phyloP scores from a whole-genome alignment of 1,140 invertebrate species.

The Eupristina koningsbergeri region DNA sequence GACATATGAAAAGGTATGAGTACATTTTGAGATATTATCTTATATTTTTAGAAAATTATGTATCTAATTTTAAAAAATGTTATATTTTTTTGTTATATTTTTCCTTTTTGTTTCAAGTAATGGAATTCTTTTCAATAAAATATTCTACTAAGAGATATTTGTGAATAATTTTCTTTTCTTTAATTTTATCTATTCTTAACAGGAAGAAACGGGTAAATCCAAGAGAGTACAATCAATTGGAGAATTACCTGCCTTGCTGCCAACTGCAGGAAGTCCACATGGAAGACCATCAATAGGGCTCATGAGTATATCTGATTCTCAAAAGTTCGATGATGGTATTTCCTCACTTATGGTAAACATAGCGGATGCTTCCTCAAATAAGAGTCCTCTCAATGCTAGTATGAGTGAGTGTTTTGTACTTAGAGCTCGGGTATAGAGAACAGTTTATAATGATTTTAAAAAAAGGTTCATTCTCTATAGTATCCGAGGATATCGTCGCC shows the following conservation, averaged over 20 bases:
- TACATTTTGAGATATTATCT: too few species aligned
- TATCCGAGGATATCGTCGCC: slow-evolving; percentile 78
- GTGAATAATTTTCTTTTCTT: not conserved
- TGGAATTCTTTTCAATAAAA: slow-evolving; percentile 36
- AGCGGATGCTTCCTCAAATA: slow-evolving; percentile 63
- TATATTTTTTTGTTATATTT: too few species aligned
- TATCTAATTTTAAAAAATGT: too few species aligned
- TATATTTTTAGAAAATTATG: too few species aligned
- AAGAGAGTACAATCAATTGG: slow-evolving; percentile 67
- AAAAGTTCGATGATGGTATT: slow-evolving; percentile 64
- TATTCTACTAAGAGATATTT: not conserved
- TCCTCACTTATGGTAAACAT: slow-evolving; percentile 53
- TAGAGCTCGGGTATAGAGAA: not conserved
- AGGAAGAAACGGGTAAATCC: slow-evolving; percentile 62
- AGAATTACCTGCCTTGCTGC: slow-evolving; percentile 58
- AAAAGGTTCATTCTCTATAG: slow-evolving; percentile 54
- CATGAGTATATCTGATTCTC: slow-evolving; percentile 63
- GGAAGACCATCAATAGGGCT: slow-evolving; percentile 65
- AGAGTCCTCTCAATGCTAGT: slow-evolving; percentile 65
- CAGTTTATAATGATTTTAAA: slow-evolving; percentile 19
- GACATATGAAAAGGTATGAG: too few species aligned
- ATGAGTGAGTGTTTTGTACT: slow-evolving; percentile 59
- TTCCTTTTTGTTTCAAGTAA: too few species aligned
- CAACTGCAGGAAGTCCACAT: slow-evolving; percentile 61
- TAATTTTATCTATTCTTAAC: slow-evolving; percentile 12